Conservation (phyloP, 2,113 vertebrate species). For the Aleadryas rufinucha region DNA sequence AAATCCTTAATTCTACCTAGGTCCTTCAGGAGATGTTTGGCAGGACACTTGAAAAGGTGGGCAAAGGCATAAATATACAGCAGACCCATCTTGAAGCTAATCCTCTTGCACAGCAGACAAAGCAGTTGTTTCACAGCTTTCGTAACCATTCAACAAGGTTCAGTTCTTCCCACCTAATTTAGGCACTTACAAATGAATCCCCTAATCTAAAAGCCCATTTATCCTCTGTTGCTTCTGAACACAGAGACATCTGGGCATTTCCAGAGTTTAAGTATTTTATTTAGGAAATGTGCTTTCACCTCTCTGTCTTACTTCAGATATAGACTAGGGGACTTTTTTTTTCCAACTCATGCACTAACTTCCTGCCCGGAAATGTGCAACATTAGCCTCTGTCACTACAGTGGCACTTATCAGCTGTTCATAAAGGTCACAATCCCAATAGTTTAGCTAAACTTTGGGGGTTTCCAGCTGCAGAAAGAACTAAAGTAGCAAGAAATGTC, state of each 20-base stretch:
- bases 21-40: background rate
- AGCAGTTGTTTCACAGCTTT: background rate
- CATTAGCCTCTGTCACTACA: background rate
- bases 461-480: background rate
- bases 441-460: background rate
- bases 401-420: background rate
- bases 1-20: background rate
- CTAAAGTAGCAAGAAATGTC: background rate
- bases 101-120: background rate
- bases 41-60: background rate
- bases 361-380: background rate
- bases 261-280: background rate
- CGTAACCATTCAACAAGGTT: background rate
- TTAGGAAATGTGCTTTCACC: background rate
- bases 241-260: background rate
- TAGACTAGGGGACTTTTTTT: background rate
- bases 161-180: background rate
- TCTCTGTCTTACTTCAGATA: background rate
- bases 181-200: background rate
- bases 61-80: background rate
- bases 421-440: background rate
- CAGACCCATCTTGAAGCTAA: background rate
- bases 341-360: background rate
- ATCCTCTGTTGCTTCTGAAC: background rate
- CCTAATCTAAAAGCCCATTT: background rate